Conservation (phyloP, 2,113 vertebrate genomes). For the Aegithalos caudatus region DNA sequence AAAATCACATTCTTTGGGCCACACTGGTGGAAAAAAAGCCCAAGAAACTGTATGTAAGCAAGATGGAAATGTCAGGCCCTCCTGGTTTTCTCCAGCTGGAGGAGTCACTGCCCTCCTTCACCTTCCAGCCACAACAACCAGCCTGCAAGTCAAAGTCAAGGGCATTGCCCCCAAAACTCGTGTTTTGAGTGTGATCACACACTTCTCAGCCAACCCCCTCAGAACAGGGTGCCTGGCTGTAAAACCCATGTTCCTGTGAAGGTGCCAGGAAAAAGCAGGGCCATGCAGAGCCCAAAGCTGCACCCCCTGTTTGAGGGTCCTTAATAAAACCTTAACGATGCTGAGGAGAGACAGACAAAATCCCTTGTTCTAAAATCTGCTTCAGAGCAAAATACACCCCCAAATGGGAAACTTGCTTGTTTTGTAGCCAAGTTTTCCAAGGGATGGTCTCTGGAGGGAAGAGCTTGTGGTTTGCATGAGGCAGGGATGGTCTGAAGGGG, state of each 20-base stretch:
- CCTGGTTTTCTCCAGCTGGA: neutral
- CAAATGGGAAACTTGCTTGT: neutral
- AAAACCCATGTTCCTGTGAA: rapidly evolving
- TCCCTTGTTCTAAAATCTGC: neutral
- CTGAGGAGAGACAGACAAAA: neutral
- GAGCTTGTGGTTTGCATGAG: neutral
- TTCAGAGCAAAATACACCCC: neutral
- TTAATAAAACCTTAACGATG: neutral
- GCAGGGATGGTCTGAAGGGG: neutral
- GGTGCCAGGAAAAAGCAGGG: neutral
- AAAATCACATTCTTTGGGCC: rapidly evolving
- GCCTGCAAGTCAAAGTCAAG: neutral
- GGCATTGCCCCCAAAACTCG: neutral
- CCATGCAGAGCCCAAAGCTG: neutral
- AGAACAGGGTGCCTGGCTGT: neutral
- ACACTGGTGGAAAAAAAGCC: rapidly evolving
- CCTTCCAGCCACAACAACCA: neutral
- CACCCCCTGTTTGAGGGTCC: neutral
- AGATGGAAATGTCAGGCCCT: neutral
- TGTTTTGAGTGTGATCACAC: neutral
- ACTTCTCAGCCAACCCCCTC: rapidly evolving
- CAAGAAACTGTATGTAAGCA: neutral
- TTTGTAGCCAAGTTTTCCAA: neutral
- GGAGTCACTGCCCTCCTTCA: neutral
- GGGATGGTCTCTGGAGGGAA: neutral